phyloP scores from a whole-genome alignment of 64 coral and sea anemone genomes.

The Dendronephthya gigantea region DNA sequence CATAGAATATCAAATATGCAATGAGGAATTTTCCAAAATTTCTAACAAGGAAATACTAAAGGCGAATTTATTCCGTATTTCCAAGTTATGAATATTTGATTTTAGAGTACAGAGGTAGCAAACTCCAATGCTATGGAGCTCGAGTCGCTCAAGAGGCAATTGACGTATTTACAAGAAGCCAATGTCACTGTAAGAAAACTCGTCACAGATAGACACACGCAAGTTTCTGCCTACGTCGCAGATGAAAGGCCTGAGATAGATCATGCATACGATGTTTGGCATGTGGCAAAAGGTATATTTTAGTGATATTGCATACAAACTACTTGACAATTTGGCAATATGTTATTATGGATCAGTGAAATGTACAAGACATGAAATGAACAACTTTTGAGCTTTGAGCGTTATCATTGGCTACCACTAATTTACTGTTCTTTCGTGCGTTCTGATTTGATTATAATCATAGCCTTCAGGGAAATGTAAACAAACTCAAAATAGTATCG shows the following conservation, averaged over 20 bases:
- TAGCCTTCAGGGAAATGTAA: no score
- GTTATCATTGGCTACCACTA: no score
- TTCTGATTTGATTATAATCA: no score
- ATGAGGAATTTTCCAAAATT: neutral
- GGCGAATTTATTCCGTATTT: neutral
- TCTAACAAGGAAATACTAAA: neutral
- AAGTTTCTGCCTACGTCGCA: neutral
- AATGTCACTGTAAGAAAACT: slow-evolving; percentile 7
- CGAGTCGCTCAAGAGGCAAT: slow-evolving; percentile 38
- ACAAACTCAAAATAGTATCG: no score
- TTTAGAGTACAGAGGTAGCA: slow-evolving; percentile 47
- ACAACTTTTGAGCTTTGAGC: no score
- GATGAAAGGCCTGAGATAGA: neutral
- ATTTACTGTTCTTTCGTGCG: no score
- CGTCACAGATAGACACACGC: slow-evolving; percentile 32
- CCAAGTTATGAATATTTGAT: no score
- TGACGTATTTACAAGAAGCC: slow-evolving; percentile 13
- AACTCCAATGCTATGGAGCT: slow-evolving; percentile 48
- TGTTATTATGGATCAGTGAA: no score
- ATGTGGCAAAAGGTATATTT: neutral
- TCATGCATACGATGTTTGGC: slow-evolving; percentile 8
- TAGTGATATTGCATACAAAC: no score
- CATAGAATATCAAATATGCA: neutral
- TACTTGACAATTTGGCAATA: no score
- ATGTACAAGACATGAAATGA: no score